Evolutionary conservation across 2,888 invertebrate species (phyloP), one percentile per base, ranked within the genome.

Genomic region (Oegoconia quadripuncta): DNA sequence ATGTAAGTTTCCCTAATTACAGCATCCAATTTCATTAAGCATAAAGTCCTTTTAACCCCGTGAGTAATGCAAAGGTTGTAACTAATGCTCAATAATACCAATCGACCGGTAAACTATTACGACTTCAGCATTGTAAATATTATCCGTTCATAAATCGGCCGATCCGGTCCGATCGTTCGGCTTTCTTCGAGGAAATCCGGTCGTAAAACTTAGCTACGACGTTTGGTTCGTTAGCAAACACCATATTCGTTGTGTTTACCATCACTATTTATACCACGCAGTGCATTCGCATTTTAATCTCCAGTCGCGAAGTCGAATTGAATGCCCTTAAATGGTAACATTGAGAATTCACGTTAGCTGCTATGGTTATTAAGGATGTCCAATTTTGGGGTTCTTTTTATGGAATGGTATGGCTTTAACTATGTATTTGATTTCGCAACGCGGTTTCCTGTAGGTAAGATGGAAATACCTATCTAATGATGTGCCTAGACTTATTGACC

Each of bases 151-250:
- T 51, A 52, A 55, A 50, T 43, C 42, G 50, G 38, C 46, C 34
- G 37, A 42, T 39, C 11, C n/a, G 32, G 46, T 31, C 42, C 47
- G 51, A 55, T 53, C 31, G 49, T 48, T 46, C 36, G 34, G 46
- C 56, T 56, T 56, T 56, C 54, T 52, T 56, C 47, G 33, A 45
- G 56, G 56, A 56, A 56, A 45, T 56, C 49, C 45, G 46, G 47
- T 36, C 41, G 42, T 32, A 32, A 18, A 25, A 9, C n/a, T 14
- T 7, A 29, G n/a, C 26, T 27, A 11, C 3, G 22, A 22, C 26
- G 33, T 20, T 12, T 25, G 16, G 28, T 51, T 64, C 56, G 55
- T 63, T 62, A 55, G 57, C 47, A 49, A 50, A 56, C 49, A 46
- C 55, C 58, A 50, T 59, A 52, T 47, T 46, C 13, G 37, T 38